These are phyloP conservation scores for Crematogaster levior DNA, from an alignment of 2,888 invertebrate species.

Conservation along the genomic window DNA sequence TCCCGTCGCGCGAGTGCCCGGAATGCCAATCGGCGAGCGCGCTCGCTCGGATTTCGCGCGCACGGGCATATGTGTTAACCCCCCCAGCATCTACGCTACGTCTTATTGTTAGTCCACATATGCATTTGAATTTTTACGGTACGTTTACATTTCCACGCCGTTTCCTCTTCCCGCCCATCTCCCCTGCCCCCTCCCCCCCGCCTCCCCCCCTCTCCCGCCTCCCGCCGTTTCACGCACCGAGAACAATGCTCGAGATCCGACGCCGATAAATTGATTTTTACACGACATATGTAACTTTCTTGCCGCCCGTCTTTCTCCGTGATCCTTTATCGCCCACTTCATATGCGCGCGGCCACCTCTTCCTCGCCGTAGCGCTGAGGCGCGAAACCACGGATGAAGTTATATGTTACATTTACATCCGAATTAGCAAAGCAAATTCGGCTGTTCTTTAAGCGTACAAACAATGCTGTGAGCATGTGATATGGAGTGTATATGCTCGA, in stretches of 20 bases:
- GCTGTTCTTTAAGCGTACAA: conserved; percentile 45
- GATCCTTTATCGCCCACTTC: conserved; percentile 38
- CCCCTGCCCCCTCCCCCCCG: neutral
- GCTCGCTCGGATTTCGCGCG: conserved; percentile 12
- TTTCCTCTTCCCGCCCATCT: conserved; percentile 57
- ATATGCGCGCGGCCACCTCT: conserved; percentile 36
- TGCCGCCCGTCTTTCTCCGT: conserved; percentile 54
- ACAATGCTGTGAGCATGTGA: neutral
- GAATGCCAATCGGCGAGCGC: conserved; percentile 47
- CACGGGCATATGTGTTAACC: neutral
- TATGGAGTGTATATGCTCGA: neutral
- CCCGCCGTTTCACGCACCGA: conserved; percentile 59
- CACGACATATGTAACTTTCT: conserved; percentile 79
- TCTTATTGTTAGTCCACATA: conserved; percentile 2
- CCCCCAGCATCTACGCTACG: neutral
- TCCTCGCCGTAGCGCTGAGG: conserved; percentile 54
- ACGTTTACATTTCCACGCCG: conserved; percentile 66
- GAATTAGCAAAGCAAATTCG: conserved; percentile 83
- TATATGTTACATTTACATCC: conserved; percentile 79
- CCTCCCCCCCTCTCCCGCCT: neutral
- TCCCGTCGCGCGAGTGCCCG: conserved; percentile 43
- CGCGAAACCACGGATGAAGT: conserved; percentile 72
- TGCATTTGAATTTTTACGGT: conserved; percentile 63
- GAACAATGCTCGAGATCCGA: conserved; percentile 84
- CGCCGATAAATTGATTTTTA: conserved; percentile 84